Conservation (phyloP, 2,113 vertebrate genomes). For the Brienomyrus longianalis region DNA sequence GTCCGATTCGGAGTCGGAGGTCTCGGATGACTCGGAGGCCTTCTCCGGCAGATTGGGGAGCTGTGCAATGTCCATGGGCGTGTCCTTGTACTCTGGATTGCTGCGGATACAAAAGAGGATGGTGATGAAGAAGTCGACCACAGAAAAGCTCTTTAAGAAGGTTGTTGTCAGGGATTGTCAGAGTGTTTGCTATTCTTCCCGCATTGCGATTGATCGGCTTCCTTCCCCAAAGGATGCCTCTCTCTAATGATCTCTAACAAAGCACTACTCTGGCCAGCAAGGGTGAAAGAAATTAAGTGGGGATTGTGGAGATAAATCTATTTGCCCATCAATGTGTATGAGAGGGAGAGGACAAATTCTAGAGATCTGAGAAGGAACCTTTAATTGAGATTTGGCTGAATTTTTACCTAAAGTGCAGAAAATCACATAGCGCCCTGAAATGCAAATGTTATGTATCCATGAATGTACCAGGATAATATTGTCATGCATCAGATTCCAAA, state of each 20-base stretch:
- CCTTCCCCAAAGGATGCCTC: constrained; percentile 32
- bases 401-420: background rate
- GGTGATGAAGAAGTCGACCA: constrained; percentile 12
- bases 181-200: constrained; percentile 26
- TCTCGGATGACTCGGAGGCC: constrained; percentile 89
- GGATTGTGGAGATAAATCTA: constrained; percentile 36
- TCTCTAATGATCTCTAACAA: constrained; percentile 41
- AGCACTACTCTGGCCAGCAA: constrained; percentile 22
- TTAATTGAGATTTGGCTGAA: constrained; percentile 6
- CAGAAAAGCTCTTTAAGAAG: constrained; percentile 17
- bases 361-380: constrained; percentile 16
- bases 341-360: constrained; percentile 35
- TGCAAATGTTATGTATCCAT: background rate
- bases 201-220: constrained; percentile 38
- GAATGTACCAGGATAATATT: background rate
- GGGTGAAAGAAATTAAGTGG: constrained; percentile 38
- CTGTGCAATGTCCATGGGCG: constrained; percentile 91
- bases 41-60: constrained; percentile 92
- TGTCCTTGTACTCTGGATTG: constrained; percentile 91
- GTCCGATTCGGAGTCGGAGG: constrained; percentile 93
- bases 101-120: constrained; percentile 52
- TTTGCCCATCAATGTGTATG: constrained; percentile 30
- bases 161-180: constrained; percentile 15
- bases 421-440: background rate
- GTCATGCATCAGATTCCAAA: background rate